A percentile compares a stretch with the other conserved stretches of the same genome.
phyloP scores from a whole-genome alignment of 2,113 vertebrate species.

The Micronisus gabar region DNA sequence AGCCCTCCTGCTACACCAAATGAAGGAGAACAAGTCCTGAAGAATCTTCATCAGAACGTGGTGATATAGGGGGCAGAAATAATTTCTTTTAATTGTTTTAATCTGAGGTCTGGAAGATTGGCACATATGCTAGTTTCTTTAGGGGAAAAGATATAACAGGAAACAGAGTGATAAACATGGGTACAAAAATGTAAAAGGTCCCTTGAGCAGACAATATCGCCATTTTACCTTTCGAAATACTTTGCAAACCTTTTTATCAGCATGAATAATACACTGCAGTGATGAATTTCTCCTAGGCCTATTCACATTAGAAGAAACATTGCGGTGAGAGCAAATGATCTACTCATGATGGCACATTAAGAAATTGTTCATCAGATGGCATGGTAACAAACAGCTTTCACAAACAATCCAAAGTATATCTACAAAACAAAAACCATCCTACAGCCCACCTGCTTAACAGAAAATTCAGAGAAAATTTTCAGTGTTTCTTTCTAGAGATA shows the following conservation, averaged over 20 bases:
- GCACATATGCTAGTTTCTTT: not conserved
- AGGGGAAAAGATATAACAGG: not conserved
- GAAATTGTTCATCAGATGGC: slow-evolving; percentile 52
- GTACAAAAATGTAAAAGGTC: not conserved
- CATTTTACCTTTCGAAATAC: not conserved
- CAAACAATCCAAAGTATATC: slow-evolving; percentile 44
- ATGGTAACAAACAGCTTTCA: slow-evolving; percentile 10
- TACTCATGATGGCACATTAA: not conserved
- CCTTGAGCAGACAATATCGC: not conserved
- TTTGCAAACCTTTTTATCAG: not conserved
- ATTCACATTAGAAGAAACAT: not conserved
- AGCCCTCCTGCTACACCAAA: not conserved
- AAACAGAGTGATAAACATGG: not conserved
- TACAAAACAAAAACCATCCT: slow-evolving; percentile 16
- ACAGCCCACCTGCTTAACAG: not conserved
- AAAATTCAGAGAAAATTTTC: slow-evolving; percentile 12
- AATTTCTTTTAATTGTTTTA: not conserved
- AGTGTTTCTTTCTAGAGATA: not conserved
- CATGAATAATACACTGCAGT: not conserved
- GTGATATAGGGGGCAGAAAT: not conserved
- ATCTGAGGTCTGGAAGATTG: not conserved
- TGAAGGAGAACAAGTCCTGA: not conserved
- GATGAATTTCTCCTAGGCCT: slow-evolving; percentile 2
- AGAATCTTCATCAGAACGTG: not conserved
- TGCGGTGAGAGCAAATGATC: slow-evolving; percentile 25